A percentile compares a stretch with the other conserved stretches of the same genome.
Conservation (phyloP, 2,113 vertebrate genomes). For the Elephantulus edwardii region DNA sequence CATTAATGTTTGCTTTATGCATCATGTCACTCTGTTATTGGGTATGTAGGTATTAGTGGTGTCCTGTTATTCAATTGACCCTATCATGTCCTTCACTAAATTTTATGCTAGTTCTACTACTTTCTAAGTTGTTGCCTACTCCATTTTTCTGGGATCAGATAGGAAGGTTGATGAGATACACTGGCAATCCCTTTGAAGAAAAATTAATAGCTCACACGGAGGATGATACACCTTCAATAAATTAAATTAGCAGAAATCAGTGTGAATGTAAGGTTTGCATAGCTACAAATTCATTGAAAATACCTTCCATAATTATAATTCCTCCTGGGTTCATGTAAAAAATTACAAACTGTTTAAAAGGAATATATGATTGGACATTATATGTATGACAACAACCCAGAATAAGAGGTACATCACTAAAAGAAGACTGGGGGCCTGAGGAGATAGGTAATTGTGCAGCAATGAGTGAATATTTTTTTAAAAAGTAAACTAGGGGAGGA, state of each 20-base stretch:
- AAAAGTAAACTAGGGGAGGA: too few species aligned
- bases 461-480: too few species aligned
- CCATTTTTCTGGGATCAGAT: slow-evolving; percentile 58
- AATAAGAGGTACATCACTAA: too few species aligned
- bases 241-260: slow-evolving; percentile 77
- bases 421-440: too few species aligned
- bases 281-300: slow-evolving; percentile 70
- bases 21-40: too few species aligned
- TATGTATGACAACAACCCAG: too few species aligned
- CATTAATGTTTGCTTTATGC: too few species aligned
- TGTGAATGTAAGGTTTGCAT: slow-evolving; percentile 61
- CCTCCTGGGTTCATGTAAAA: neutral
- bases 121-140: slow-evolving; percentile 69
- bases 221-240: slow-evolving; percentile 72
- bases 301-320: slow-evolving; percentile 58
- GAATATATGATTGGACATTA: too few species aligned
- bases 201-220: slow-evolving; percentile 60
- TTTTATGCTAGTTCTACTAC: neutral
- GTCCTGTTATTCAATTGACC: too few species aligned
- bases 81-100: too few species aligned
- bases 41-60: too few species aligned
- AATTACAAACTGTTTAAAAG: neutral
- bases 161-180: slow-evolving; percentile 75
- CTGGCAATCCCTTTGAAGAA: slow-evolving; percentile 72
- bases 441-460: too few species aligned